Evolutionary conservation across 2,797 vertebrate species (phyloP), one percentile per base, ranked within the genome.

Genomic region (Gymnopithys bicolor): DNA sequence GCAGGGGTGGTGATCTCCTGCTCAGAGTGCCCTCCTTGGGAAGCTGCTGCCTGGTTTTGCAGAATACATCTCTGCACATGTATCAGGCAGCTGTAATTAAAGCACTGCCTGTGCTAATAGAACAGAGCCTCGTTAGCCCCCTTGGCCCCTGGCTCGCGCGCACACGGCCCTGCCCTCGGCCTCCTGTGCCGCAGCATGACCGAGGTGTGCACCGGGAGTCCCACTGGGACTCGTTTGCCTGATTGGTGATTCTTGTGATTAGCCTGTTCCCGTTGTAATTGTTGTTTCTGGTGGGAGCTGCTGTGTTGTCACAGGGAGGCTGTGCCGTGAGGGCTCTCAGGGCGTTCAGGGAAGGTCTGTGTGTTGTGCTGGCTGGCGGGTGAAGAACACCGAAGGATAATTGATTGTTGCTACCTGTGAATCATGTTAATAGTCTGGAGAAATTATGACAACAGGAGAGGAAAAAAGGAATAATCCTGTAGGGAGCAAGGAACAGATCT

Each of bases 21-120:
- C 55, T 35, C n/a, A 3, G 11, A 18, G 21, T 23, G 80, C 37
- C 46, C 43, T 77, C 3, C 0, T 63, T 1, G 2, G 60, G 24
- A 77, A 70, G 64, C 52, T 81, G 56, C 28, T 49, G 5, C 21
- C 18, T 9, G 1, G n/a, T 79, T 81, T 49, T 37, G 32, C 49
- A 58, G 49, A n/a, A 10, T 27, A 7, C 10, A 4, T 49, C 37
- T 4, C 2, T 19, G 73, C 14, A 2, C 4, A 0, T 2, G 21
- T 46, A 30, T 83, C 45, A 19, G 41, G 24, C n/a, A n/a, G 27
- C 9, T 80, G 82, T 64, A 70, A 74, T 80, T 67, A 73, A 87
- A 39, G 35, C 22, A 3, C 39, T 78, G 11, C 69, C 69, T 30
- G 13, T 58, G 66, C 41, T 82, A 52, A 45, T 13, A 19, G 55